phyloP scores from a whole-genome alignment of 2,113 vertebrate genomes.

The Crotalus viridis region DNA sequence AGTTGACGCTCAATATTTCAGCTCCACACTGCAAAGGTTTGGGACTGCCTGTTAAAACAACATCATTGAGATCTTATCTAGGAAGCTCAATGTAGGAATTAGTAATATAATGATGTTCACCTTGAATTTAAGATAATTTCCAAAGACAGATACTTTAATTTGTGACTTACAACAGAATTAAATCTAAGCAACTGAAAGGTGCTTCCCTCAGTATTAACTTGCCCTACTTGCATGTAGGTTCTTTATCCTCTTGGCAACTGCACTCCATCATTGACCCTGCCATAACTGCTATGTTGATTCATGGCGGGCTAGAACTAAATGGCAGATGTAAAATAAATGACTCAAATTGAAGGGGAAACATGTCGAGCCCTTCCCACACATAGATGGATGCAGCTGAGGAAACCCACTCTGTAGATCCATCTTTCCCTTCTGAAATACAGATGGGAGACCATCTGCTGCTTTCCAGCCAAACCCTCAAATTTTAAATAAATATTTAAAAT shows the following conservation, averaged over 20 bases:
- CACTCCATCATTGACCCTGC: conserved; percentile 12
- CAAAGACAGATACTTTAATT: not conserved
- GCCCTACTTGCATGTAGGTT: not conserved
- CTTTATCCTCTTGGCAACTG: conserved; percentile 35
- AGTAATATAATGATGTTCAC: not conserved
- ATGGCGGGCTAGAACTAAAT: conserved; percentile 28
- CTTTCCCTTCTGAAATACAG: not conserved
- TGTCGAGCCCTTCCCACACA: not conserved
- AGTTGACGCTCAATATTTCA: not conserved
- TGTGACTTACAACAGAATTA: not conserved
- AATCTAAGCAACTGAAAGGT: not conserved
- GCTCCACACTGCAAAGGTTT: not conserved
- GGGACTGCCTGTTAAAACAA: not conserved
- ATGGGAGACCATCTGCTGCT: fast-evolving
- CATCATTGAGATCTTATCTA: not conserved
- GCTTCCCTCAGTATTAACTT: not conserved
- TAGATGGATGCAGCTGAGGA: not conserved
- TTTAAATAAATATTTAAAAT: conserved; percentile 62
- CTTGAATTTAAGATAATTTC: not conserved
- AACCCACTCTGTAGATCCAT: not conserved
- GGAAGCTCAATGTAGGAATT: not conserved
- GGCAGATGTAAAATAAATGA: conserved; percentile 44
- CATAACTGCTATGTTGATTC: conserved; percentile 17
- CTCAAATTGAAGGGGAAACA: not conserved
- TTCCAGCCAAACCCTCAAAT: not conserved